Conservation (phyloP, 2,113 vertebrate genomes). For the Tetraodon nigroviridis region DNA sequence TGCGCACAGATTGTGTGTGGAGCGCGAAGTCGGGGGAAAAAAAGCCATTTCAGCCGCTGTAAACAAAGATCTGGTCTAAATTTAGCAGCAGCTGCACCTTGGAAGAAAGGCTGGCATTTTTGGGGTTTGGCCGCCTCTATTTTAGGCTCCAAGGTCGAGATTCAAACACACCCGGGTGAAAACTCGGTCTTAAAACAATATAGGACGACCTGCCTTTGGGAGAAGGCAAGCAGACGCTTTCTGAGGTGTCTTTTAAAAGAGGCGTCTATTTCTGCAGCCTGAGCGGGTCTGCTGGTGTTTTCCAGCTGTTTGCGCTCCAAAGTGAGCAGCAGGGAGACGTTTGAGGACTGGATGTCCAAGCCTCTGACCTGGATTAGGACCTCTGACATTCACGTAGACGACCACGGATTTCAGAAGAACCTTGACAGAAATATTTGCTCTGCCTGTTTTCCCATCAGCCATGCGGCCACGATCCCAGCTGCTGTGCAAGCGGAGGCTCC, state of each 20-base stretch:
- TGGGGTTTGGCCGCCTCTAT: slow-evolving; percentile 54
- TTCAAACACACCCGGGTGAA: slow-evolving; percentile 47
- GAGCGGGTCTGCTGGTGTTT: slow-evolving; percentile 43
- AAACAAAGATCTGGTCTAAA: slow-evolving; percentile 62
- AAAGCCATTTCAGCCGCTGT: slow-evolving; percentile 45
- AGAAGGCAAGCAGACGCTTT: slow-evolving; percentile 40
- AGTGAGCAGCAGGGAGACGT: background rate
- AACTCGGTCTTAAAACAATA: slow-evolving; percentile 46
- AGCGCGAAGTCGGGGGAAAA: slow-evolving; percentile 18
- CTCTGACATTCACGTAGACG: background rate
- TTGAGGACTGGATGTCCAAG: background rate
- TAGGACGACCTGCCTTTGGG: slow-evolving; percentile 8
- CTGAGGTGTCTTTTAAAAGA: slow-evolving; percentile 36
- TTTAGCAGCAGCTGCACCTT: slow-evolving; percentile 63
- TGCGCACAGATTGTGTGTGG: slow-evolving; percentile 26
- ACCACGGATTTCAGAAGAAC: too few relatives aligned
- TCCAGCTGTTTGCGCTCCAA: slow-evolving; percentile 28
- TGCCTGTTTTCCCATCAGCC: slow-evolving; percentile 53
- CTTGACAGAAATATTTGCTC: background rate
- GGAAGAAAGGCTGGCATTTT: slow-evolving; percentile 60
- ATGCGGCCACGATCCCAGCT: slow-evolving; percentile 78
- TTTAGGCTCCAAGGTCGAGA: slow-evolving; percentile 48
- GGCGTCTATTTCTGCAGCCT: slow-evolving; percentile 36
- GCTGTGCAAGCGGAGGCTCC: slow-evolving; percentile 64
- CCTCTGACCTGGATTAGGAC: background rate